A percentile compares a stretch with the other conserved stretches of the same genome.
Evolutionary conservation across 2,113 vertebrate species (phyloP).

Genomic region (Charadrius vociferus): DNA sequence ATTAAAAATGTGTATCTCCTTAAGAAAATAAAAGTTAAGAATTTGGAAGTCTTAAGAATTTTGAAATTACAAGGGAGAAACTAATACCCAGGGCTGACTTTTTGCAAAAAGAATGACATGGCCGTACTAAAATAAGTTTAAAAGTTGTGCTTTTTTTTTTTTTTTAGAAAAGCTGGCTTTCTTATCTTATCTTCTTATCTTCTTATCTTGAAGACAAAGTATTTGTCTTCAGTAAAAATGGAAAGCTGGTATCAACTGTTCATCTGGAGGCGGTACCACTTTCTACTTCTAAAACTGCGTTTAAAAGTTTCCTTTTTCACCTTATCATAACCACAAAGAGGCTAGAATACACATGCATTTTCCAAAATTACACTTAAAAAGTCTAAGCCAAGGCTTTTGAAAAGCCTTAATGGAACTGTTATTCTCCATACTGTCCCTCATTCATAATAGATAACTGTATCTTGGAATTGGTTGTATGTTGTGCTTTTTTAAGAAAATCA

Average conservation of each 20-base stretch:
- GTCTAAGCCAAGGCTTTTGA: neutral
- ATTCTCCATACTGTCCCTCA: neutral
- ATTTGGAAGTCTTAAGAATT: neutral
- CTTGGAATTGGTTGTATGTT: neutral
- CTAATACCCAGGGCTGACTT: neutral
- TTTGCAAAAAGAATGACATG: neutral
- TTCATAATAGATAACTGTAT: neutral
- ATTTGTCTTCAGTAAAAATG: neutral
- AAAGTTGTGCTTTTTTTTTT: neutral
- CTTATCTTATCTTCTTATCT: no score
- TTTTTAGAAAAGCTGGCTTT: neutral
- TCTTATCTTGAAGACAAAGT: no score
- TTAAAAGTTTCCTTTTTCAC: neutral
- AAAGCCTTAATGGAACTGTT: neutral
- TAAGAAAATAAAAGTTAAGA: neutral
- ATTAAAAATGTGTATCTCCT: neutral
- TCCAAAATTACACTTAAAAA: no score
- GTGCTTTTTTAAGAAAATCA: neutral
- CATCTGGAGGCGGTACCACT: neutral
- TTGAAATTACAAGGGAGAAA: neutral
- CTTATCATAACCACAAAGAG: neutral
- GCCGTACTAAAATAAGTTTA: neutral
- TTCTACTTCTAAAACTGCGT: neutral
- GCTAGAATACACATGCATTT: no score
- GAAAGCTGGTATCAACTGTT: neutral